Base-by-base conservation (phyloP, 1,140 invertebrate species). In the Trachymyrmex septentrionalis region DNA sequence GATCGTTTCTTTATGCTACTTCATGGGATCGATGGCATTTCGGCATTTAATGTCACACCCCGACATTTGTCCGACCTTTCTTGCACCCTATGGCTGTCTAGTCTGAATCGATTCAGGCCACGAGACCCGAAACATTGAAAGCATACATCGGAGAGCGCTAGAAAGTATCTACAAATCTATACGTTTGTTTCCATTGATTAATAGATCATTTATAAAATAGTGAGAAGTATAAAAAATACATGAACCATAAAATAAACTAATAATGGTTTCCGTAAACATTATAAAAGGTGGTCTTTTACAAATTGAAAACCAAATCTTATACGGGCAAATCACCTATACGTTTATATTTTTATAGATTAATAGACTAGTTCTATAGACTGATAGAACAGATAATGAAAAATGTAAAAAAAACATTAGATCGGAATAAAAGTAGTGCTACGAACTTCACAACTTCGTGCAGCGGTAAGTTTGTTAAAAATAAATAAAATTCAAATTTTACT, bases 11-110 rank as follows among this genome's bases (percentile, higher is more conserved):
- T 75, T 50, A 84, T 63, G 44, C 3, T 14, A 61, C 14, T 81
- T 53, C 24, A 73, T 34, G 14, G 4, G 27, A 27, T 88, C 78
- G 81, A 80, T 89, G 88, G 73, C 82, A 92, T 92, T 91, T 92
- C 82, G 85, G 44, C 64, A 59, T 53, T 82, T 90, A 92, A 92
- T 92, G 90, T 92, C 91, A 92, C 38, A 38, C 50, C 24, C 30
- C 50, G 91, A 66, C 88, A 91, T 92, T 92, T 92, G 81, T 66
- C 73, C 87, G 90, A 92, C 91, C 85, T 92, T 92, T 91, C 88
- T 85, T 59, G 63, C 63, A 50, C 48, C 63, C 63, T 59, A 81
- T 1, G 34, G 21, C 69, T 84, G 38, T 75, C 24, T 30, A 59
- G 3, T 48, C 53, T 50, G 80, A 75, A 73, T 84, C 61, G 80